These are phyloP conservation scores for Agrotis exclamationis DNA, from an alignment of 2,888 invertebrate genomes.

Conservation along the genomic window DNA sequence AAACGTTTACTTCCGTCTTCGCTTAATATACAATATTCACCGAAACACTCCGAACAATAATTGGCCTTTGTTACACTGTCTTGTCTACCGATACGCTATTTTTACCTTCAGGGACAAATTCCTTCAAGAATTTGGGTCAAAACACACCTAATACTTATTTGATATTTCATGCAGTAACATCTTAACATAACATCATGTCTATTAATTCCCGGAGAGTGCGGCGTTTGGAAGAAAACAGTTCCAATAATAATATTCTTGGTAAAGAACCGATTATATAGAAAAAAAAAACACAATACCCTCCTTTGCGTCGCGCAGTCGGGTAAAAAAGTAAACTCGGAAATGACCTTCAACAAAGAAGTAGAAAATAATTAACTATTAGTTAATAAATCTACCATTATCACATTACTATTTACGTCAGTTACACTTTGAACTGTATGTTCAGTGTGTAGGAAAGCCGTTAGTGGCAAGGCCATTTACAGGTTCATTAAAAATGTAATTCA, in stretches of 20 bases:
- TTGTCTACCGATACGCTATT: constrained; percentile 3
- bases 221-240: constrained; percentile 2
- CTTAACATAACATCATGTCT: neutral
- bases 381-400: constrained; percentile 24
- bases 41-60: constrained; percentile 24
- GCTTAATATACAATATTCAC: constrained; percentile 4
- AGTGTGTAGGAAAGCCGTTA: constrained; percentile 4
- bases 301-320: too few relatives aligned
- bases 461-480: constrained; percentile 40
- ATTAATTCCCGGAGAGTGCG: neutral
- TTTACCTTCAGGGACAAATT: constrained; percentile 11
- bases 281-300: too few relatives aligned
- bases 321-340: neutral
- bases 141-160: neutral
- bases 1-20: constrained; percentile 36
- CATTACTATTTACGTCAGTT: constrained; percentile 30
- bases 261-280: neutral
- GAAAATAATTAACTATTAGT: constrained; percentile 27
- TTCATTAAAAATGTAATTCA: constrained; percentile 51
- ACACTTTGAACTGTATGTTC: constrained; percentile 17
- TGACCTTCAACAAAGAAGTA: constrained; percentile 19
- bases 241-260: neutral
- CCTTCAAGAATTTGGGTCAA: neutral
- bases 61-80: constrained; percentile 13
- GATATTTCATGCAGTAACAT: neutral